phyloP scores from a whole-genome alignment of 2,888 invertebrate genomes.

The Idaea straminata region DNA sequence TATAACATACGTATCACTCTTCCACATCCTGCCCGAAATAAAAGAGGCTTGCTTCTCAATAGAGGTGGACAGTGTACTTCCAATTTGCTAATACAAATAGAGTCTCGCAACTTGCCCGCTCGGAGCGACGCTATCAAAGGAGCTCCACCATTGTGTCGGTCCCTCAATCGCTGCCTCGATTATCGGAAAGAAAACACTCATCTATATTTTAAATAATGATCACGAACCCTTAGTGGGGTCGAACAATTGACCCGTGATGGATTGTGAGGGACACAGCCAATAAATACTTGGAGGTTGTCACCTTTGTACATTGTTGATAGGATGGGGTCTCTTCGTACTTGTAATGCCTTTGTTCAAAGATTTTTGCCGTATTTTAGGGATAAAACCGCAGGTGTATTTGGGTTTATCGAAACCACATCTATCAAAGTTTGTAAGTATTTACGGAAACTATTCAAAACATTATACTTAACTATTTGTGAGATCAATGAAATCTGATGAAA shows the following conservation, averaged over 20 bases:
- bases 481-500: neutral
- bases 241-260: constrained; percentile 70
- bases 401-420: neutral
- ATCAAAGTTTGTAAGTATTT: neutral
- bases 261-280: constrained; percentile 67
- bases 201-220: constrained; percentile 81
- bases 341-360: constrained; percentile 6
- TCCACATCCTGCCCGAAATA: neutral
- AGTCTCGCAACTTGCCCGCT: constrained; percentile 53
- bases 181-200: constrained; percentile 80
- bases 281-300: constrained; percentile 59
- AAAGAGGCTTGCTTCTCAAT: constrained; percentile 32
- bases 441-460: neutral
- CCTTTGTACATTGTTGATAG: constrained; percentile 33
- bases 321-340: constrained; percentile 16
- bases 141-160: constrained; percentile 62
- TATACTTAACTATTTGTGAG: neutral
- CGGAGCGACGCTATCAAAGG: constrained; percentile 67
- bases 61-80: constrained; percentile 66
- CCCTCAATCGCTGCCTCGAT: constrained; percentile 77
- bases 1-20: neutral
- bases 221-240: constrained; percentile 52
- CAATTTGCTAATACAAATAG: constrained; percentile 79
- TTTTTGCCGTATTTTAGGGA: constrained; percentile 14
- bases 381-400: neutral